Percentiles rank a stretch among this genome's conserved stretches.
Evolutionary conservation across 2,888 invertebrate species (phyloP).

Genomic region (Augiades crinisus): DNA sequence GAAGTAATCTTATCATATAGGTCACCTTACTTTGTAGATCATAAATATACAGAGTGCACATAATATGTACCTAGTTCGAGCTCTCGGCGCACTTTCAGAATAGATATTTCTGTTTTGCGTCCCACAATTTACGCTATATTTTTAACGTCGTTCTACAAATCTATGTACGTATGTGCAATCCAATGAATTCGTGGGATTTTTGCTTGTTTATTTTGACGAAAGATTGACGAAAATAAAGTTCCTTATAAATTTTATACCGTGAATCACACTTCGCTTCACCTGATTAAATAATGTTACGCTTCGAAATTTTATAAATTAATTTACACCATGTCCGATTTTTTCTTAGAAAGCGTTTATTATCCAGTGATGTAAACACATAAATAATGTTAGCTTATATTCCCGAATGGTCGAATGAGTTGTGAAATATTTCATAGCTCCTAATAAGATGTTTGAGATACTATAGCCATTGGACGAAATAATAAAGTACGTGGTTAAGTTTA

Average conservation of each 20-base stretch:
- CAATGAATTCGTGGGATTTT: not conserved
- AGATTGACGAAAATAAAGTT: not conserved
- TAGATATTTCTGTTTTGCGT: conserved; percentile 6
- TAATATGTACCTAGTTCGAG: conserved; percentile 24
- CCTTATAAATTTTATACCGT: not conserved
- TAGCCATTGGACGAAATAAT: too few species aligned
- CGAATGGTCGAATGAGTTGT: too few species aligned
- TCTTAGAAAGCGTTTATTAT: too few species aligned
- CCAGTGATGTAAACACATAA: too few species aligned
- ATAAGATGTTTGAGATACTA: too few species aligned
- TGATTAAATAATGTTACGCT: conserved; percentile 8
- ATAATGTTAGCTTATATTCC: too few species aligned
- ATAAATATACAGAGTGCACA: conserved; percentile 50
- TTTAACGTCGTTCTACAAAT: too few species aligned
- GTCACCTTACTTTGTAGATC: conserved; percentile 79
- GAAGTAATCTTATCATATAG: conserved; percentile 80
- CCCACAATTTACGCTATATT: conserved; percentile 2
- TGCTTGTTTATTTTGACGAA: not conserved
- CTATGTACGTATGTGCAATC: too few species aligned
- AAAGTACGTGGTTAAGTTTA: too few species aligned
- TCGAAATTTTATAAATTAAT: not conserved
- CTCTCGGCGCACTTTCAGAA: conserved; percentile 10
- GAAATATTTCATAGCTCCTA: too few species aligned
- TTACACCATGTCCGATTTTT: too few species aligned
- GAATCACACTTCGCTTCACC: not conserved